Evolutionary conservation across 2,888 invertebrate genomes (phyloP), one percentile per base, ranked within the genome.

Genomic region (Adineta ricciae): DNA sequence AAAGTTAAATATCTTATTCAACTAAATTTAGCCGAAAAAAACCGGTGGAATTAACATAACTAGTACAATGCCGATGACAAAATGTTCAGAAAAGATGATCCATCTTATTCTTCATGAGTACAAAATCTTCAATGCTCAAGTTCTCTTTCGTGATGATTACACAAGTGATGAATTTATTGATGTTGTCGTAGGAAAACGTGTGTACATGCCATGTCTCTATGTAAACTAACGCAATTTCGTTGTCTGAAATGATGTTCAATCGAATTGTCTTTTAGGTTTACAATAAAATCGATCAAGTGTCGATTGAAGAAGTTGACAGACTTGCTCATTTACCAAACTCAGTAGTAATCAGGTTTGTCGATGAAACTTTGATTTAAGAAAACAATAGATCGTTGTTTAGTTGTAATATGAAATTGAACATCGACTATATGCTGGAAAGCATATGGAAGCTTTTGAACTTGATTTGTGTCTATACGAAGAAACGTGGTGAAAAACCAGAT

Each of bases 251-350:
- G 27, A 49, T 38, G 16, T 84, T 46, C 85, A 32, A 50, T 86
- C 11, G 46, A 46, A 46, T 46, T 46, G 8, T 46, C 5, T 86
- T 85, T 86, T 87, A 91, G 91, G 91, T 98, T 85, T 99, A 98
- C 92, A 99, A 99, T 92, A 99, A 99, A 93, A 96, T 99, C 88
- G 99, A 99, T 93, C 97, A 99, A 92, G 96, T 99, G 89, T 96
- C 97, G 84, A 96, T 99, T 87, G 98, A 99, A 91, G 97, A 98
- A 92, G 96, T 98, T 14, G 95, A 97, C 91, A 92, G 95, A 89
- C 93, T 99, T 90, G 98, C 98, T 7, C 92, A 95, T 86, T 93
- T 94, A 90, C 93, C 94, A 0, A 92, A 95, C 91, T 95, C 95
- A 86, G 94, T 97, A 86, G 97, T 98, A 86, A 96, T 97, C 87